Base-by-base conservation (phyloP, 1,140 invertebrate genomes). In the Drosophila repletoides region DNA sequence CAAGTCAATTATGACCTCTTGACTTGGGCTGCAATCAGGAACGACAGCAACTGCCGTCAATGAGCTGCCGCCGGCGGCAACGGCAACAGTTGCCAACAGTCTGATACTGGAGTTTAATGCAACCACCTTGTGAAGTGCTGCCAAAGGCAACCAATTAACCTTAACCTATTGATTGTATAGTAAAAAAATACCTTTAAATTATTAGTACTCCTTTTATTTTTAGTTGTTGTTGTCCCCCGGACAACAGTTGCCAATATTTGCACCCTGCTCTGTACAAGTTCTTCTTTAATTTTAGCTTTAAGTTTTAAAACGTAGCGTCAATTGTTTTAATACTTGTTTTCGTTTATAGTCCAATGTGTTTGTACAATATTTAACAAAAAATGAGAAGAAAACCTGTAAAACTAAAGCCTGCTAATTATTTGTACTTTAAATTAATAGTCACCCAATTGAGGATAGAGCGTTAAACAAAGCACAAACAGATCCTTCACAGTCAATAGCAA, bases 1-100 rank as follows among this genome's bases (percentile, higher is more conserved):
- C 9, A 90, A 90, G 60, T 90, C 89, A 15, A 90, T 90, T 19
- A 89, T 90, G 84, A 90, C 89, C 19, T 90, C 89, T 72, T 90
- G 89, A 90, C 89, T 83, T 79, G 79, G 75, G 24, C 55, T 76
- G 10, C 53, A 58, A 28, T 9, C 61, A 28, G 19, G 22, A 46
- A 29, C 26, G 12, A 52, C 34, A 41, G 46, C 55, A 24, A 40
- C 58, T 6, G 38, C 40, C 6, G 34, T 33, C 24, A n/a, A n/a
- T n/a, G 67, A 56, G 64, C 56, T 46, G 64, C 49, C 58, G 59
- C 49, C 53, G 49, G 43, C 49, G 49, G 60, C 59, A 60, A 55
- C 59, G n/a, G 38, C 34, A 31, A 28, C 52, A 10, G 21, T 69
- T 28, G 53, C 70, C 29, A 86, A 86, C 59, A 89, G 87, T 46